Evolutionary conservation across 2,888 invertebrate species (phyloP), one percentile per base, ranked within the genome.

Genomic region (Hemicrepidius hirtus): DNA sequence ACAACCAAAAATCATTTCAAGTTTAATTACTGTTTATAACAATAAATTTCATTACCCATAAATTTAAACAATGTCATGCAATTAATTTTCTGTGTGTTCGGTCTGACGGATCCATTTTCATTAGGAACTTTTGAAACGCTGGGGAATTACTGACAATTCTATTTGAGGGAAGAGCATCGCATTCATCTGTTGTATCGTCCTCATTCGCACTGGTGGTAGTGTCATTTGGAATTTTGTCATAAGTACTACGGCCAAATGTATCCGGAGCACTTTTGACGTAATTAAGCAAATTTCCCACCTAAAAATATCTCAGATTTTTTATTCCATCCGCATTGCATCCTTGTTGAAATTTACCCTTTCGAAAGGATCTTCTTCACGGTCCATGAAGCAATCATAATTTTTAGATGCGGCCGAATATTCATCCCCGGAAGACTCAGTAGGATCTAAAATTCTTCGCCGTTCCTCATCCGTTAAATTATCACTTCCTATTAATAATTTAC

Each of bases 121-220:
- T 82, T 44, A 84, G 70, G 66, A 84, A 84, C 55, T 82, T 80
- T 69, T 83, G 81, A 75, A 84, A 84, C 5, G 83, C 84, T 3
- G 79, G 68, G 0, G 84, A 84, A 76, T 79, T 83, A 72, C 83
- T 84, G n/a, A 84, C 82, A 20, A 84, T 79, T 35, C 78, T 73
- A 6, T 79, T 68, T 60, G 66, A 75, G 12, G 75, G 57, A 9
- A 76, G 76, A 18, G n/a, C n/a, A n/a, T 76, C 76, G 16, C 70
- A 64, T 40, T 77, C 76, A 28, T 77, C 77, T 5, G 55, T 44
- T 0, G 68, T 55, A n/a, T 72, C 73, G 4, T 67, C 71, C 9
- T 66, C 53, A 55, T 53, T 40, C 3, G 4, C n/a, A 21, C 64
- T 71, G 9, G 66, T 57, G 16, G 63, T 67, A 12, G 35, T 37